phyloP scores from a whole-genome alignment of 2,888 invertebrate genomes.

The Nomada fucata region DNA sequence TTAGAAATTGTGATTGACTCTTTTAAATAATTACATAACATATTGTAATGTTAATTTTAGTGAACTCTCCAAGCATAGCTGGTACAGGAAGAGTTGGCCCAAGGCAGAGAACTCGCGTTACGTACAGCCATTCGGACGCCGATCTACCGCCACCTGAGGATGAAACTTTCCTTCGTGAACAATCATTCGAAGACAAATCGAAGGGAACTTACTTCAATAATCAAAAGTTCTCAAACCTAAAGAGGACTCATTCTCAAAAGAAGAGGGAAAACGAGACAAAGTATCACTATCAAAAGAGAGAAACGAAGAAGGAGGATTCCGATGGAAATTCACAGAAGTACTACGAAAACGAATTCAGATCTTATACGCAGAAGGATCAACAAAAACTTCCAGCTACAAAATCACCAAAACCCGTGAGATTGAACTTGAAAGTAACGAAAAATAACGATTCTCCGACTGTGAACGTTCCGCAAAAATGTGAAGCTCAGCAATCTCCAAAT shows the following conservation, averaged over 20 bases:
- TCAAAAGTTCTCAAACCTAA: conserved; percentile 72
- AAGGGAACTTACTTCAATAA: conserved; percentile 65
- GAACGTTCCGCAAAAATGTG: conserved; percentile 1
- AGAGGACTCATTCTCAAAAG: conserved; percentile 65
- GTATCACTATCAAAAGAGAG: conserved; percentile 65
- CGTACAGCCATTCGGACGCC: conserved; percentile 79
- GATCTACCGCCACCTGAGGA: conserved; percentile 68
- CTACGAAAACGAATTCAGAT: conserved; percentile 46
- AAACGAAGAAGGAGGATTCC: conserved; percentile 55
- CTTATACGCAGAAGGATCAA: conserved; percentile 28
- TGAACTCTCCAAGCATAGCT: conserved; percentile 81
- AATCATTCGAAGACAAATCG: conserved; percentile 77
- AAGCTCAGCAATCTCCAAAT: conserved; percentile 25
- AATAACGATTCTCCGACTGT: conserved; percentile 8
- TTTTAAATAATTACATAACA: background rate
- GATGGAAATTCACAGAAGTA: conserved; percentile 49
- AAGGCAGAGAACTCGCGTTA: conserved; percentile 80
- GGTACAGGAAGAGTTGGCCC: conserved; percentile 84
- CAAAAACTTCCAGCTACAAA: conserved; percentile 34
- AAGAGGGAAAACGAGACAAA: conserved; percentile 72
- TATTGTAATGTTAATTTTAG: conserved; percentile 71
- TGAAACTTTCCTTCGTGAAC: conserved; percentile 70
- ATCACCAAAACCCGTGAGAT: conserved; percentile 24
- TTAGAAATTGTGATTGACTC: background rate
- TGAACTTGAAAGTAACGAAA: conserved; percentile 1